A percentile compares a stretch with the other conserved stretches of the same genome.
Evolutionary conservation across 2,113 vertebrate genomes (phyloP).

Genomic region (crab-eating macaque (Macaca fascicularis)): T2T-MFA8v1.1 NC_088381.1:97014501-97015000

Average conservation of each 20-base stretch:
- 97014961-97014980: neutral
- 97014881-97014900: neutral
- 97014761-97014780: neutral
- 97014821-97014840: neutral
- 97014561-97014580: neutral
- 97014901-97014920: neutral
- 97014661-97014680: neutral
- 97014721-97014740: neutral
- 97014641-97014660: neutral
- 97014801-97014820: neutral
- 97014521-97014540: neutral
- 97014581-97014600: neutral
- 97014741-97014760: neutral
- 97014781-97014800: neutral
- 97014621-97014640: neutral
- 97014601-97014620: neutral
- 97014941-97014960: neutral
- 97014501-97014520: neutral
- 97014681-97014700: neutral
- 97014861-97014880: neutral
- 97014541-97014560: neutral
- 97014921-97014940: neutral
- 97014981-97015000: neutral
- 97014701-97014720: neutral
- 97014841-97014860: neutral